Conservation (phyloP, 2,113 vertebrate genomes). For the Gadus chalcogrammus region DNA sequence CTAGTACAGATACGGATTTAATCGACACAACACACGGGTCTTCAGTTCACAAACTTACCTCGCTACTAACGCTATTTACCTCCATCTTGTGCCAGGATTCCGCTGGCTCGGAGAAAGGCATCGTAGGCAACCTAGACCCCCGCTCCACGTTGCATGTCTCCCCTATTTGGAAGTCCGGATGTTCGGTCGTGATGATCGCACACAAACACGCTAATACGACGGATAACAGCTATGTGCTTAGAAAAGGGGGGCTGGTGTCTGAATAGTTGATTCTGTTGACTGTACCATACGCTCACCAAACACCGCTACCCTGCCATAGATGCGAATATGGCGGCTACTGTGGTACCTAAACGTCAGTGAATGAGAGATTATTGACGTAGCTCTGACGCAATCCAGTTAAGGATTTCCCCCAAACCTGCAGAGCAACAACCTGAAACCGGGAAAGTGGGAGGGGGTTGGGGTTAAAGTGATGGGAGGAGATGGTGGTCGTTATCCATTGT, state of each 20-base stretch:
- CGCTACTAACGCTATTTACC: slow-evolving; percentile 77
- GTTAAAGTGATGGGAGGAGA: no score
- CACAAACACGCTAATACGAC: neutral
- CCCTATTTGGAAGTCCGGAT: slow-evolving; percentile 48
- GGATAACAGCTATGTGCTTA: neutral
- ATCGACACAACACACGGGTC: slow-evolving; percentile 9
- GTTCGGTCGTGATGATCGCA: slow-evolving; percentile 39
- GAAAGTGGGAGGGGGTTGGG: slow-evolving; percentile 15
- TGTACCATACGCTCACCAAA: slow-evolving; percentile 56
- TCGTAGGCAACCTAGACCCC: slow-evolving; percentile 72
- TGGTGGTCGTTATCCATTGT: no score
- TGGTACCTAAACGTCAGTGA: slow-evolving; percentile 72
- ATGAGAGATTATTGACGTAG: slow-evolving; percentile 75
- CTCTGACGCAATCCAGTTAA: slow-evolving; percentile 75
- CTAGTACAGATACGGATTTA: neutral
- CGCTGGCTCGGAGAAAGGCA: slow-evolving; percentile 79
- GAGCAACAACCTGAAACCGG: slow-evolving; percentile 41
- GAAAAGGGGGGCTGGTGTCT: slow-evolving; percentile 24
- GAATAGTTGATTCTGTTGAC: slow-evolving; percentile 43
- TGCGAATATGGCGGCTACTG: slow-evolving; percentile 82
- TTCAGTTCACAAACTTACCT: slow-evolving; percentile 60
- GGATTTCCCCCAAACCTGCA: slow-evolving; percentile 77
- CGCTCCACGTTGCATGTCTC: slow-evolving; percentile 67
- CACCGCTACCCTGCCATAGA: slow-evolving; percentile 68
- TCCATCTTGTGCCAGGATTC: slow-evolving; percentile 87